Evolutionary conservation across 2,888 invertebrate species (phyloP), one percentile per base, ranked within the genome.

Genomic region (Drosophila mayaguana): DNA sequence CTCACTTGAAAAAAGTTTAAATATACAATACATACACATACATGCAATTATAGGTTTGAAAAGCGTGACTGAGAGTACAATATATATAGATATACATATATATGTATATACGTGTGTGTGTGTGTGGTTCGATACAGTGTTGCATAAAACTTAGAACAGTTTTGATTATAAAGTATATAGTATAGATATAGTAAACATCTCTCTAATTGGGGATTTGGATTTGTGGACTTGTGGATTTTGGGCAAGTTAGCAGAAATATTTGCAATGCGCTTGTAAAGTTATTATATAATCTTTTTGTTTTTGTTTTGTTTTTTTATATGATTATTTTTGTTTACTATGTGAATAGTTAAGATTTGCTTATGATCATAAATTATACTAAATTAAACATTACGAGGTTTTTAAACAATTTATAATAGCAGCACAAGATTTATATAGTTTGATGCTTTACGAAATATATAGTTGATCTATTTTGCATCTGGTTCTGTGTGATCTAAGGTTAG

Each of bases 121-220:
- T 50, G 34, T 60, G 42, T 66, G 69, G 60, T 53, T 69, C 70
- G 67, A 51, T 73, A 71, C 60, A 75, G 64, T 72, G 55, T 80
- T 80, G 65, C 46, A 64, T 88, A 86, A 86, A 86, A 86, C 86
- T 86, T 86, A 88, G 74, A 86, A 86, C 86, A 86, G 86, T 86
- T 86, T 86, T 75, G 72, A 74, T 84, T 75, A 63, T 73, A 80
- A 20, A 50, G 18, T 8, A 16, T 46, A 25, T 11, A 48, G 48
- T 46, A 28, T 18, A 53, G 51, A 45, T 22, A 57, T 66, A 73
- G 40, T 57, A 36, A 48, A 60, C 53, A 65, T 59, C 42, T 67
- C 32, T 78, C 63, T 63, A 63, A 57, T 55, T 54, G 61, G 48
- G 59, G 36, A 71, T 32, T 40, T 51, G 46, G 50, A 66, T 71